A percentile compares a stretch with the other conserved stretches of the same genome.
Conservation (phyloP, 2,113 vertebrate species). For the Asarcornis scutulata region DNA sequence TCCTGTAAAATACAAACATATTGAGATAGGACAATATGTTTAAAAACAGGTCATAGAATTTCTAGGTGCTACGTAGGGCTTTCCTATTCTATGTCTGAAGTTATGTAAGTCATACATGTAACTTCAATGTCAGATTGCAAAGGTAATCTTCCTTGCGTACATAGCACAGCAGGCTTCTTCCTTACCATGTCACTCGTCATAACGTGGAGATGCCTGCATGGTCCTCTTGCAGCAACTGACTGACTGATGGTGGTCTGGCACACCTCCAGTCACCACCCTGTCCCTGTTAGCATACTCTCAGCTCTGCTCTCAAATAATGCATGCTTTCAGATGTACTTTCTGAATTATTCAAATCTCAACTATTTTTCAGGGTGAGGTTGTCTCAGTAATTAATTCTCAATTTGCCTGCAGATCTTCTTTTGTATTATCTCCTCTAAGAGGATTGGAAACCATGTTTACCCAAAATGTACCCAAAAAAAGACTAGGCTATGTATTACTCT, state of each 20-base stretch:
- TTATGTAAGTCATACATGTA: background rate
- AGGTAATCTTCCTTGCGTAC: background rate
- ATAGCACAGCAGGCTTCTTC: background rate
- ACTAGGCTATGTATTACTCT: background rate
- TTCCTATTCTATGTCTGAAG: background rate
- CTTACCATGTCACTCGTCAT: background rate
- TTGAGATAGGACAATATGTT: background rate
- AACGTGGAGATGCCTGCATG: background rate
- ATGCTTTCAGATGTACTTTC: background rate
- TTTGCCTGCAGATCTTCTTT: background rate
- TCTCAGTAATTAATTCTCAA: background rate
- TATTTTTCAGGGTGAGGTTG: background rate
- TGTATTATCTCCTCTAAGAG: background rate
- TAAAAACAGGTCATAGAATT: background rate
- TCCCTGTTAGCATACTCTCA: background rate
- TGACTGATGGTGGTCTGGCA: background rate
- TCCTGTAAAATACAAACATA: slow-evolving; percentile 78
- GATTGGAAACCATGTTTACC: background rate
- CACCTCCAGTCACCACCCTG: background rate
- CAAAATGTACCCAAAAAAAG: background rate
- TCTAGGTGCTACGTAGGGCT: background rate
- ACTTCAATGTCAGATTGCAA: background rate
- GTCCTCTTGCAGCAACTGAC: background rate
- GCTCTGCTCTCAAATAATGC: background rate
- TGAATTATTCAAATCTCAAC: background rate